Evolutionary conservation across 2,113 vertebrate genomes (phyloP).

Genomic region (Datnioides undecimradiatus): DNA sequence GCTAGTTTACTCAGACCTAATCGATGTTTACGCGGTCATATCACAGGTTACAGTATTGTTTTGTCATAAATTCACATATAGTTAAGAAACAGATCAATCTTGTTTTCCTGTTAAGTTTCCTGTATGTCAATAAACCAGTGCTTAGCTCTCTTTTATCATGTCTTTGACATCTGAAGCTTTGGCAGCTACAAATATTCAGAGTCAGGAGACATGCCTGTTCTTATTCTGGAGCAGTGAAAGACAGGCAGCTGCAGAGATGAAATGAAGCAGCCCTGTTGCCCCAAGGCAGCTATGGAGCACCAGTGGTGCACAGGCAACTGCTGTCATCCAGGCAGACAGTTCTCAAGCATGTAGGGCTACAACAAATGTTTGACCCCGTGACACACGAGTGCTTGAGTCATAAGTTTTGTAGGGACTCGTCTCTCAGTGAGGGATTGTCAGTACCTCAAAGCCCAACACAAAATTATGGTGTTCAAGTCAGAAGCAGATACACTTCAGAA

Average conservation of each 20-base stretch:
- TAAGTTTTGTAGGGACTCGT: conserved; percentile 2
- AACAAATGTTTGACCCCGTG: conserved; percentile 37
- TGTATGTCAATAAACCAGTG: conserved; percentile 6
- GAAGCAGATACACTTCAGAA: background rate
- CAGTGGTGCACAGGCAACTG: conserved; percentile 27
- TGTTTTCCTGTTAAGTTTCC: background rate
- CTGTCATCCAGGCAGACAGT: conserved; percentile 43
- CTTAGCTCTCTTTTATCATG: conserved; percentile 28
- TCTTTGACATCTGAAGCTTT: conserved; percentile 53
- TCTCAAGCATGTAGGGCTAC: conserved; percentile 9
- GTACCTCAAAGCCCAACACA: background rate
- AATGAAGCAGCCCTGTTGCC: conserved; percentile 59
- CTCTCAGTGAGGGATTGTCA: conserved; percentile 1
- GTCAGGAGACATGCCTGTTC: conserved; percentile 61
- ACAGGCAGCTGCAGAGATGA: conserved; percentile 57
- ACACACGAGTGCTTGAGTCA: conserved; percentile 20
- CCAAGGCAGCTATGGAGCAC: conserved; percentile 48
- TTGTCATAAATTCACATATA: background rate
- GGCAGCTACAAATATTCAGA: conserved; percentile 67
- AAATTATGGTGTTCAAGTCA: background rate
- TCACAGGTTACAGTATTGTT: background rate
- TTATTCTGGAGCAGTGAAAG: conserved; percentile 48
- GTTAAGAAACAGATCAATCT: background rate
- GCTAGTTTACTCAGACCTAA: background rate
- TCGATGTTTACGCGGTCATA: background rate